A percentile compares a stretch with the other conserved stretches of the same genome.
phyloP scores from a whole-genome alignment of 2,888 invertebrate genomes.

The Sinhomidia bicolor region DNA sequence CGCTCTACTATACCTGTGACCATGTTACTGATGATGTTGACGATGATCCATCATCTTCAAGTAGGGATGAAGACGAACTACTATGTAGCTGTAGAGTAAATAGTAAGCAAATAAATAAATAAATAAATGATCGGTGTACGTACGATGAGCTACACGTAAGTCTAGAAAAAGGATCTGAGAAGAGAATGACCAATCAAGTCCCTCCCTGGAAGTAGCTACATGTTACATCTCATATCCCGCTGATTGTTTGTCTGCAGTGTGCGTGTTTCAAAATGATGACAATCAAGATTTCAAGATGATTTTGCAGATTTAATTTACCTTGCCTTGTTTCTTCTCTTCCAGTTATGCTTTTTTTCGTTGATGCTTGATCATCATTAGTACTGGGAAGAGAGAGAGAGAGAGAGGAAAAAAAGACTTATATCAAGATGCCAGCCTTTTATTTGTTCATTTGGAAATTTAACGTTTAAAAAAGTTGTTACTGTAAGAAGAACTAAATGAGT shows the following conservation, averaged over 20 bases:
- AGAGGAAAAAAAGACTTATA: too few relatives aligned
- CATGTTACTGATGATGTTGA: background rate
- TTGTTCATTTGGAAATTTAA: background rate
- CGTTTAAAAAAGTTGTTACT: background rate
- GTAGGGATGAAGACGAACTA: slow-evolving; percentile 1
- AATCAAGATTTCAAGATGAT: slow-evolving; percentile 50
- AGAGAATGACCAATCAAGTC: slow-evolving; percentile 49
- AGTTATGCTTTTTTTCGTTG: background rate
- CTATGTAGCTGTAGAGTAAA: too few relatives aligned
- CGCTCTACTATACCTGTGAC: background rate
- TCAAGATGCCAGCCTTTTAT: too few relatives aligned
- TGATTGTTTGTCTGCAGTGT: slow-evolving; percentile 56
- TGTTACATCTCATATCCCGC: slow-evolving; percentile 61
- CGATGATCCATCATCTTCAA: slow-evolving; percentile 38
- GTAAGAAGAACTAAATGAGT: background rate
- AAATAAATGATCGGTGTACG: background rate
- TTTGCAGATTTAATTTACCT: slow-evolving; percentile 55
- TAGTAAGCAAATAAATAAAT: too few relatives aligned
- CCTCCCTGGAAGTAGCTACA: slow-evolving; percentile 56
- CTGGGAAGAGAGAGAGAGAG: background rate
- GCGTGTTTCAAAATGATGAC: slow-evolving; percentile 52
- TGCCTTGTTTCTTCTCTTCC: background rate
- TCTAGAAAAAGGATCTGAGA: background rate
- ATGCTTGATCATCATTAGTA: background rate
- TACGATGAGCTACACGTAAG: background rate